phyloP scores from a whole-genome alignment of 37 sponge, comb jelly and placozoan species.

The Theonella swinhoei region DNA sequence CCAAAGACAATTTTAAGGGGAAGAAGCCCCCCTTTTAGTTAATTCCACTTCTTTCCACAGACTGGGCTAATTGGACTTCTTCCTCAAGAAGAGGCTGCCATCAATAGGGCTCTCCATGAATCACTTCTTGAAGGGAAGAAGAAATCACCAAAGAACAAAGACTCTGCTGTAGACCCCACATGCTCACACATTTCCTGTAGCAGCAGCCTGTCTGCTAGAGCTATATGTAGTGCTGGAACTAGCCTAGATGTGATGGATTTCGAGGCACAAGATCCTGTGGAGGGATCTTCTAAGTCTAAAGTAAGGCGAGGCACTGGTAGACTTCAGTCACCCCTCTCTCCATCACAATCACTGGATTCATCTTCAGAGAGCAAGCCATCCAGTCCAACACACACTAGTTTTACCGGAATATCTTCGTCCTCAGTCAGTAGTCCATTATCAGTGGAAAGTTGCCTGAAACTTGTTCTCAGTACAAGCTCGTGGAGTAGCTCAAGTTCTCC shows the following conservation, averaged over 20 bases:
- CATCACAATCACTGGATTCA: neutral
- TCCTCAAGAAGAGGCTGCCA: constrained; percentile 30
- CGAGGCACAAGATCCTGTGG: neutral
- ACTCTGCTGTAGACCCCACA: neutral
- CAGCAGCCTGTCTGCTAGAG: neutral
- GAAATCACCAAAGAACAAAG: neutral
- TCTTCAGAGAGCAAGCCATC: neutral
- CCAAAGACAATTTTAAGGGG: too few species aligned
- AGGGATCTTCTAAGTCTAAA: neutral
- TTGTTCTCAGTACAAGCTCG: constrained; percentile 23
- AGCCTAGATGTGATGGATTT: neutral
- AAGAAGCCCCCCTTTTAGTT: too few species aligned
- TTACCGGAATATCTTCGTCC: neutral
- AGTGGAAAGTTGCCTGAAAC: constrained; percentile 4
- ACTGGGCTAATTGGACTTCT: constrained; percentile 26
- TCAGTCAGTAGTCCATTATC: neutral
- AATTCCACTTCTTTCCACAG: too few species aligned
- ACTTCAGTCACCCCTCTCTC: neutral
- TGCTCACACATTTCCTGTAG: neutral
- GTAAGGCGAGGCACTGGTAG: too few species aligned
- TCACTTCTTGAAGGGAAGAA: constrained; percentile 9
- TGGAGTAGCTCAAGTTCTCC: constrained; percentile 8
- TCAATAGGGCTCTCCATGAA: constrained; percentile 22
- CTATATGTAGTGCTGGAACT: neutral
- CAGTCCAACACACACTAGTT: neutral